Percentiles rank a stretch among this genome's conserved stretches.
Conservation (phyloP, 2,888 invertebrate genomes). For the Sinohyriopsis cumingii region DNA sequence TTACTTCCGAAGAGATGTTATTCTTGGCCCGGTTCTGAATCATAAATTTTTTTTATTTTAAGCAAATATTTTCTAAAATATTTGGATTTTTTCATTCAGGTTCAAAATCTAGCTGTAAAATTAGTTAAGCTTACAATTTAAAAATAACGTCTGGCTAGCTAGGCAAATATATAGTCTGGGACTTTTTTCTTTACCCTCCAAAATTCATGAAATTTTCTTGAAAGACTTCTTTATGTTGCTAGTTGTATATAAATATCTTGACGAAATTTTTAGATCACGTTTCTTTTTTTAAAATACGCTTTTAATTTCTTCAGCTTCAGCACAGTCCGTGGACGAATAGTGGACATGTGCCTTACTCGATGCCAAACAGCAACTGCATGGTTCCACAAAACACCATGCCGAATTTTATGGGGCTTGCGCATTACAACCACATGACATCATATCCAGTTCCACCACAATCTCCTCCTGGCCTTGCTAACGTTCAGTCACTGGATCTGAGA, state of each 20-base stretch:
- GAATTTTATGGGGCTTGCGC: conserved; percentile 63
- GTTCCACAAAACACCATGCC: conserved; percentile 59
- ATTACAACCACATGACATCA: conserved; percentile 43
- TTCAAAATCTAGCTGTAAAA: too few relatives aligned
- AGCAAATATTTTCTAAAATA: too few relatives aligned
- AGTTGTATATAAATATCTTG: neutral
- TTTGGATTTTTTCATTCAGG: too few relatives aligned
- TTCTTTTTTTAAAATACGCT: neutral
- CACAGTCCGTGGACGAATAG: conserved; percentile 50
- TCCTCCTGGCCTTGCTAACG: conserved; percentile 24
- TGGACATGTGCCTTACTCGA: conserved; percentile 48
- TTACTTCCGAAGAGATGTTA: too few relatives aligned
- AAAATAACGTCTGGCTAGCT: too few relatives aligned
- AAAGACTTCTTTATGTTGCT: neutral
- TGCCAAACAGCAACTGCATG: conserved; percentile 60
- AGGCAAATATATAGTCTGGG: too few relatives aligned
- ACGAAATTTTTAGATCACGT: neutral
- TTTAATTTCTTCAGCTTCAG: conserved; percentile 44
- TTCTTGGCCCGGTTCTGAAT: too few relatives aligned
- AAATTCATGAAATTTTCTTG: neutral
- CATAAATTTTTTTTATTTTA: too few relatives aligned
- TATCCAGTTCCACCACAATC: conserved; percentile 47
- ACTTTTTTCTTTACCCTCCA: neutral
- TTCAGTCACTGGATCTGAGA: conserved; percentile 38
- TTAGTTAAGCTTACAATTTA: too few relatives aligned